phyloP scores from a whole-genome alignment of 2,888 invertebrate genomes.

The Calliphora vomitoria region DNA sequence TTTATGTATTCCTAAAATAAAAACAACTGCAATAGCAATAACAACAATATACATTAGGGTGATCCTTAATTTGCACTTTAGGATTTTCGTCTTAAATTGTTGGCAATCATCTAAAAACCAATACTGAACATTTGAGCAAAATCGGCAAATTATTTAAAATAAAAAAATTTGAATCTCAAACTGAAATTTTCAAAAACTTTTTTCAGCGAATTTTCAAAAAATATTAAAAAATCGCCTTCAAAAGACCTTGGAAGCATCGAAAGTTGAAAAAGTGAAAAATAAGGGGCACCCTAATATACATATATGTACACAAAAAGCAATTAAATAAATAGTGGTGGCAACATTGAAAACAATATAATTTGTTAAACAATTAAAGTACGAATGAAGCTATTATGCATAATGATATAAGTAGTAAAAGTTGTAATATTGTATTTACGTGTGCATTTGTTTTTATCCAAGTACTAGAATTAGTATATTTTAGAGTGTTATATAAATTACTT shows the following conservation, averaged over 20 bases:
- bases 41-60: background rate
- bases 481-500: background rate
- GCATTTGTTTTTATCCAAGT: background rate
- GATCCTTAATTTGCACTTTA: too few relatives aligned
- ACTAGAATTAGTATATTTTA: background rate
- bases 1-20: slow-evolving; percentile 9
- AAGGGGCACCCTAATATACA: too few relatives aligned
- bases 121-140: too few relatives aligned
- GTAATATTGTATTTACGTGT: background rate
- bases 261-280: too few relatives aligned
- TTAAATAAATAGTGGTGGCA: slow-evolving; percentile 55
- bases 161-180: too few relatives aligned
- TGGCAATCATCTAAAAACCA: too few relatives aligned
- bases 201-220: too few relatives aligned
- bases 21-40: slow-evolving; percentile 20
- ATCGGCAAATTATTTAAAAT: too few relatives aligned
- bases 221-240: too few relatives aligned
- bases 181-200: too few relatives aligned
- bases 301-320: slow-evolving; percentile 40
- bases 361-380: slow-evolving; percentile 44
- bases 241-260: too few relatives aligned
- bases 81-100: too few relatives aligned
- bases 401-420: background rate
- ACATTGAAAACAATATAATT: slow-evolving; percentile 42
- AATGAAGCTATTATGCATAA: slow-evolving; percentile 1